Evolutionary conservation across 2,113 vertebrate genomes (phyloP).

Genomic region (Hemiscyllium ocellatum): DNA sequence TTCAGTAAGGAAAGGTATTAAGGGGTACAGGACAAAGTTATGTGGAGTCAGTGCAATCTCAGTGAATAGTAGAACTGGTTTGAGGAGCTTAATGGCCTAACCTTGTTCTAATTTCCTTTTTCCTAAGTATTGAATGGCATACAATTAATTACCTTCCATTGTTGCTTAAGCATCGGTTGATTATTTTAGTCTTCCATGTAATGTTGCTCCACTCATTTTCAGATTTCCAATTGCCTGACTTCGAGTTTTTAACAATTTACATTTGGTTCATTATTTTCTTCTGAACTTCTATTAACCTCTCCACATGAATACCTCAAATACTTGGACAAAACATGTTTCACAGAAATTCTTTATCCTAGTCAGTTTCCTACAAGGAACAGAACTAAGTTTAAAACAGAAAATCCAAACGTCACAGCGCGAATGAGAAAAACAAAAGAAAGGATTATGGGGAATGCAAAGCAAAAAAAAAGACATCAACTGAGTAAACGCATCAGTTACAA

Average conservation of each 20-base stretch:
- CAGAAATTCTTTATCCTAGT: not conserved
- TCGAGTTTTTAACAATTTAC: not conserved
- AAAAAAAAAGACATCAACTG: not conserved
- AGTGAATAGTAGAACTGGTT: too few relatives aligned
- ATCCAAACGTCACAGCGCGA: not conserved
- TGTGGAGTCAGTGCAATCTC: too few relatives aligned
- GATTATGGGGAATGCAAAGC: not conserved
- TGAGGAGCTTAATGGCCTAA: too few relatives aligned
- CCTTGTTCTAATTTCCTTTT: too few relatives aligned
- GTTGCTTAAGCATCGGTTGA: not conserved
- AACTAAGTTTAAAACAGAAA: not conserved
- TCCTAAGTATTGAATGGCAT: not conserved
- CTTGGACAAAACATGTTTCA: not conserved
- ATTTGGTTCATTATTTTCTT: not conserved
- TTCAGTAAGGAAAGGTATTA: too few relatives aligned
- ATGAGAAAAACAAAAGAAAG: not conserved
- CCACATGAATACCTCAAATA: not conserved
- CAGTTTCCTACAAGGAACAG: not conserved
- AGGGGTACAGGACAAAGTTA: too few relatives aligned
- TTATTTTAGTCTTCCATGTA: not conserved
- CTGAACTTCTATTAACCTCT: not conserved
- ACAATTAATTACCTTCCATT: not conserved
- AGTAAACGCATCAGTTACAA: not conserved
- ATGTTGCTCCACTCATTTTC: not conserved
- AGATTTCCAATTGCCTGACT: not conserved